Evolutionary conservation across 2,888 invertebrate genomes (phyloP), one percentile per base, ranked within the genome.

Genomic region (Gymnoscelis rufifasciata): DNA sequence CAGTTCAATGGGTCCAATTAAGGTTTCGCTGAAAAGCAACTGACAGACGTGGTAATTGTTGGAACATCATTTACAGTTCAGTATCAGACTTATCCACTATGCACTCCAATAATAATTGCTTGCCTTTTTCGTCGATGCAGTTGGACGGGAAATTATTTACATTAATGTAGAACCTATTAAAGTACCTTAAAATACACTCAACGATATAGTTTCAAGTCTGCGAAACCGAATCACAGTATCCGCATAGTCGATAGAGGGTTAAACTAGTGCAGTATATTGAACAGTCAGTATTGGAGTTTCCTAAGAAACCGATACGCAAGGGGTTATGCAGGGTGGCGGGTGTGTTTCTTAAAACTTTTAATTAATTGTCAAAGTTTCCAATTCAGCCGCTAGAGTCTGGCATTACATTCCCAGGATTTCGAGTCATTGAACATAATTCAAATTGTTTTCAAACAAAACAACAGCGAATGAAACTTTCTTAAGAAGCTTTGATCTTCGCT

Each of bases 361-460:
- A 80, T 80, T 78, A 80, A 80, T 78, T 72, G 74, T 65, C 66
- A 60, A 73, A 80, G 74, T 80, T 78, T 35, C 47, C 56, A 57
- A 59, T 59, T 51, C 60, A 54, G 58, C 59, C 54, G 56, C 60
- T 60, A 55, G 59, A 63, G 54, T 68, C 63, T 69, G 61, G 59
- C 67, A 66, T 71, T 66, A 70, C 68, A 65, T 67, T 69, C 60
- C 63, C 56, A 68, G 64, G 66, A 68, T 71, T 67, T 64, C 67
- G 64, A 71, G 64, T 72, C 71, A 71, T 71, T 67, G 68, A 59
- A 64, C 68, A 69, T 71, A 68, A 72, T 71, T 73, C 68, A 71
- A 71, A 75, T 71, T 72, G 69, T 70, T 72, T 62, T 57, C 66
- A 59, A 61, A 64, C 61, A 65, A 68, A 72, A 73, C 68, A 69